Conservation (phyloP, 2,113 vertebrate genomes). For the Cricetomys ansorgei region DNA sequence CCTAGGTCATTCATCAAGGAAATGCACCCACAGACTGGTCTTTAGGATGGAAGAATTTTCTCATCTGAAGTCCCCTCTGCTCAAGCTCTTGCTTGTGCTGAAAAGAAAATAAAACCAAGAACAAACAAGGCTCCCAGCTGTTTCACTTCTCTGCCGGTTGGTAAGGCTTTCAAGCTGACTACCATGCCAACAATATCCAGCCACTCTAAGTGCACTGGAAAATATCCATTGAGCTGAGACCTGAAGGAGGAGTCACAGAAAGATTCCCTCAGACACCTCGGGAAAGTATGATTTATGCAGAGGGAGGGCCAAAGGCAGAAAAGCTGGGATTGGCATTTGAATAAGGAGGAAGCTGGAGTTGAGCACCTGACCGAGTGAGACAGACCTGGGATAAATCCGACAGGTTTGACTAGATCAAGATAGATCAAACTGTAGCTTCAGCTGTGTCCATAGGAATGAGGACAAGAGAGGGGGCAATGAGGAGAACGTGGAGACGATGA, state of each 20-base stretch:
- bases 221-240: neutral
- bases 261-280: neutral
- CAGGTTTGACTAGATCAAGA: too few species aligned
- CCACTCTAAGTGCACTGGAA: neutral
- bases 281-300: neutral
- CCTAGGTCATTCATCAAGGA: neutral
- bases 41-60: neutral
- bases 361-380: neutral
- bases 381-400: neutral
- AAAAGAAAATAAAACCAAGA: neutral
- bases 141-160: neutral
- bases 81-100: neutral
- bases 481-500: neutral
- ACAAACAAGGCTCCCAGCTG: neutral
- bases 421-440: neutral
- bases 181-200: neutral
- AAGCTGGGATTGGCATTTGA: rapidly evolving
- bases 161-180: neutral
- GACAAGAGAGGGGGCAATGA: too few species aligned
- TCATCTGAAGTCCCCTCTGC: neutral
- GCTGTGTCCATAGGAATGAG: neutral
- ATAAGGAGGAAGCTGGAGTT: neutral
- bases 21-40: neutral
- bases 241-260: neutral
- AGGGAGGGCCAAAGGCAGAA: neutral